Evolutionary conservation across 2,797 vertebrate genomes (phyloP).

Genomic region (Austrolebias charrua): DNA sequence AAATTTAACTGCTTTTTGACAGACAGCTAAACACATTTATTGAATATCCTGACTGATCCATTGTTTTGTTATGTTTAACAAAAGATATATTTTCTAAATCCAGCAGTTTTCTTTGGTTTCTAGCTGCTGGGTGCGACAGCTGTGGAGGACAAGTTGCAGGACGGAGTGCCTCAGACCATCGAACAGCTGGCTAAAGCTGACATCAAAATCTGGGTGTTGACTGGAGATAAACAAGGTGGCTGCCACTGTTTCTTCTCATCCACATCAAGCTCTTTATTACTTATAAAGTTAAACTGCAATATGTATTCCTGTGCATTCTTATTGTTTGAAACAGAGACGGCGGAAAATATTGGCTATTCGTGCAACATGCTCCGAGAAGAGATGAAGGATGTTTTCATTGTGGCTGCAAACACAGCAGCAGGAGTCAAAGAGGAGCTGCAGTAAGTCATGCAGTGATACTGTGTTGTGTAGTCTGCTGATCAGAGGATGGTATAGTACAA

Average conservation of each 20-base stretch:
- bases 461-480: neutral
- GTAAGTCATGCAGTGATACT: constrained; percentile 66
- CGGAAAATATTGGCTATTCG: constrained; percentile 92
- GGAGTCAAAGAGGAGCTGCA: constrained; percentile 84
- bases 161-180: constrained; percentile 91
- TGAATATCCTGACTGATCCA: too few species aligned
- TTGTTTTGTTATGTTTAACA: too few species aligned
- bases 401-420: constrained; percentile 78
- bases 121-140: constrained; percentile 91
- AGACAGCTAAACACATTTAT: too few species aligned
- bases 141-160: constrained; percentile 94
- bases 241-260: neutral
- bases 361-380: constrained; percentile 91
- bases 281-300: neutral
- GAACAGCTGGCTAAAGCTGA: constrained; percentile 86
- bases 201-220: constrained; percentile 95
- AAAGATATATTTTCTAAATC: neutral
- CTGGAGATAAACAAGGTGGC: constrained; percentile 95
- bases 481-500: neutral
- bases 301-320: too few species aligned
- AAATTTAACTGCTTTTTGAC: too few species aligned
- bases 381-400: constrained; percentile 86
- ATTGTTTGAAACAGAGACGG: constrained; percentile 81
- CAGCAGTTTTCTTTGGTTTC: constrained; percentile 15
- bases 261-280: neutral